Evolutionary conservation across 2,797 vertebrate species (phyloP), one percentile per base, ranked within the genome.

Genomic region (Oreochromis grahami): DNA sequence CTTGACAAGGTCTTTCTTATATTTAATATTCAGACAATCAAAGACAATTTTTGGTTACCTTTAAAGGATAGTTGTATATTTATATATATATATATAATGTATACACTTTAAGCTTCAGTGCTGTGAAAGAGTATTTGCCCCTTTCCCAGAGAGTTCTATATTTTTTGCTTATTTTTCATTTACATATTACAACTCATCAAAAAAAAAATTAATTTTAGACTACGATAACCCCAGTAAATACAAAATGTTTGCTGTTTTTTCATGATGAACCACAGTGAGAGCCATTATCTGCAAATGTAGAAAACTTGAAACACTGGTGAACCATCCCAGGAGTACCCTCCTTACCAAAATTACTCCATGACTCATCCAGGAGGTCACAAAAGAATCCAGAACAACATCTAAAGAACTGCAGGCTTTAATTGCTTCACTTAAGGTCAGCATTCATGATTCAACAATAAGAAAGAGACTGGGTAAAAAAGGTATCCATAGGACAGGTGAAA

Each of bases 1-100:
- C 36, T 19, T 68, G 26, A 78, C 79, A 84, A 84, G 74, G 77
- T 86, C 58, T 5, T 83, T 81, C 77, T 81, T 45, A 77, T 81
- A 68, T 68, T 84, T 50, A 60, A 45, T n/a, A 78, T 29, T 72
- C 65, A 45, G 36, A 36, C 79, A 79, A 79, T 81, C 70, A 77
- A 80, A 80, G 29, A 15, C 15, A 82, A 32, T 24, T 70, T 65
- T 26, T 70, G 65, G 8, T 70, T 70, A 45, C 8, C 21, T 15
- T 26, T 24, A 70, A 1, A 26, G 38, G 21, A 45, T 15, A 45
- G 21, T 0, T 45, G 4, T 8, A 2, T 8, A 24, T 24, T 43
- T 65, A 38, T 8, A 8, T 68, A 9, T 65, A 38, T 8, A 8
- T 68, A 9, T 24, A 24, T 1, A 14, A 43, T 70, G 2, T 14